Base-by-base conservation (phyloP, 2,888 invertebrate species). In the Leptopilina myrica region DNA sequence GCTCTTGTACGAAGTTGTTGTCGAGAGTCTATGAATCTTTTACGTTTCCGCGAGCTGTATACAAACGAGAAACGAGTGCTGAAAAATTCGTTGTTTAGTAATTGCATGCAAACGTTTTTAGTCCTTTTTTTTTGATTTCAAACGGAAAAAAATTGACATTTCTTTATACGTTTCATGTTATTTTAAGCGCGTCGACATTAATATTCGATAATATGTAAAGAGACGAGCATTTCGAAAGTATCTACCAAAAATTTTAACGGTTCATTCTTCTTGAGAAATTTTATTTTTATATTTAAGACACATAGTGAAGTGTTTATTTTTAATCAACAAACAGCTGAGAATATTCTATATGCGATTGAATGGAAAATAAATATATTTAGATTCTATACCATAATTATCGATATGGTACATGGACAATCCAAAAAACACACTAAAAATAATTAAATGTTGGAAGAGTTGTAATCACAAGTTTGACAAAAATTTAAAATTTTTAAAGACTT, bases 71-170 rank as follows among this genome's bases (percentile, higher is more conserved):
- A 53, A 73, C 69, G 33, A 56, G 53, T 40, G n/a, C 26, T 56
- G 56, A 56, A 73, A 73, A 73, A 73, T 56, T 73, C 73, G 33
- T 73, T 73, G 56, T 73, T 73, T 73, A 73, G 49, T 73, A 56
- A 73, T 73, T 73, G 33, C 56, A 73, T 56, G 73, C 73, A 56
- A 73, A 73, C 73, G 9, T 53, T 33, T 56, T 33, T 56, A 14
- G 26, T 53, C 14, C 53, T 73, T 49, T n/a, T 56, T 20, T 56
- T 73, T 56, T 73, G 0, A 9, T 69, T 43, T 53, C 11, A 26
- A 53, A n/a, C n/a, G 14, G 26, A 14, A 26, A 49, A 46, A 49
- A 46, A 46, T 9, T 26, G 1, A 14, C 53, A 69, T 26, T 15
- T 49, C n/a, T 65, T 65, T 65, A 20, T 20, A n/a, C n/a, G 40